Base-by-base conservation (phyloP, 2,113 vertebrate species). In the Fukomys damarensis region DNA sequence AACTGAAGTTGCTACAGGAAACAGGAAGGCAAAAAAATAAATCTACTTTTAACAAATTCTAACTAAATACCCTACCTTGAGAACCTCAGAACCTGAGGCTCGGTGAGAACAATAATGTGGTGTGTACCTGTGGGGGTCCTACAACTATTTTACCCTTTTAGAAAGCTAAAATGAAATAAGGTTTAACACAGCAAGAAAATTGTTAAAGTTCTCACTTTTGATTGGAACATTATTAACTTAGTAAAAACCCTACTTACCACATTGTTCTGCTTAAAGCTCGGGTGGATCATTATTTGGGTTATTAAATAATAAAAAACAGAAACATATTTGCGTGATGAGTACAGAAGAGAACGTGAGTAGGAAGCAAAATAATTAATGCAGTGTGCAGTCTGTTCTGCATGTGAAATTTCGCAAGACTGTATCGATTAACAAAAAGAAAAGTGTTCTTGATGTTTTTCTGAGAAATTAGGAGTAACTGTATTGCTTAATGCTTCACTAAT, bases 221-320 rank as follows among this genome's bases (percentile, higher is more conserved):
- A 6, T 68, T 65, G 14, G 59, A 84, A 70, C 4, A 20, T 87
- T 77, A 70, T n/a, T 83, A 83, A 74, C 5, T 92, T 89, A 58
- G 43, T 16, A 89, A 86, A 86, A 89, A 89, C 66, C 61, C 65
- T 59, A 10, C 68, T 92, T 49, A 58, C n/a, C 43, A 89, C 16
- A 46, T 32, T 38, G 54, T 63, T 4, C 19, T 94, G 28, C 70
- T 74, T 82, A 91, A 92, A 80, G 85, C 10, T 61, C 70, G 70
- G 17, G 5, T 22, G 4, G 32, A 52, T 61, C 52, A 35, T 89
- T 79, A 56, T 35, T 82, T 56, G 66, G 79, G 66, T 63, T 88
- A 43, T 96, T 89, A 93, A 94, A 35, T 80, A 93, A 76, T 79
- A 85, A 95, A 91, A 94, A 35, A 86, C 72, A 77, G 43, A 88